Evolutionary conservation across 2,797 vertebrate species (phyloP).

Genomic region (Macropus fuliginosus): DNA sequence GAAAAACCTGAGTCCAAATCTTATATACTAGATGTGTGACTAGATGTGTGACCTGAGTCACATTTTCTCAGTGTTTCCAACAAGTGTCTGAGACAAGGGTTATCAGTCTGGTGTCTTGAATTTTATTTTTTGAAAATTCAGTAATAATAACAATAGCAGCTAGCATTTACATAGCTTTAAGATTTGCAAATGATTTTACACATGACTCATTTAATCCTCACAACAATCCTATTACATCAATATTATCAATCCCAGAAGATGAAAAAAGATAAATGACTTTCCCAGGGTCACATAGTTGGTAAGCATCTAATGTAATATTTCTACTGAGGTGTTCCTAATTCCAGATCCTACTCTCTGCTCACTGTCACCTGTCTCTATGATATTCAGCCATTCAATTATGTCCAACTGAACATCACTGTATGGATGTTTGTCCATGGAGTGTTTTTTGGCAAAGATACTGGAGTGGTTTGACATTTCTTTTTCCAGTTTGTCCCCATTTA

Average conservation of each 20-base stretch:
- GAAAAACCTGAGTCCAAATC: neutral
- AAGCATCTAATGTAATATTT: neutral
- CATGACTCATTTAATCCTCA: neutral
- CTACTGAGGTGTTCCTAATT: neutral
- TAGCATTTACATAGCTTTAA: too few relatives aligned
- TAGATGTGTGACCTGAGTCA: neutral
- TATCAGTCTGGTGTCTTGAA: neutral
- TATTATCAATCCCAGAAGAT: neutral
- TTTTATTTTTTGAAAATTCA: neutral
- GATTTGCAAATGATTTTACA: neutral
- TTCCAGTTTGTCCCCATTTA: neutral
- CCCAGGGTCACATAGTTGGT: neutral
- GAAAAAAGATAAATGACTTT: neutral
- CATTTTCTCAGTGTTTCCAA: neutral
- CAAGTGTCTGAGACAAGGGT: neutral
- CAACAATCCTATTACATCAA: neutral
- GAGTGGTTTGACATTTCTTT: too few relatives aligned
- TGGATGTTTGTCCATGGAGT: neutral
- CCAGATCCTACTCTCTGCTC: neutral
- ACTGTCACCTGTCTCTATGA: neutral
- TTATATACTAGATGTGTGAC: neutral
- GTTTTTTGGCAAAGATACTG: neutral
- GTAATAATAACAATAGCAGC: too few relatives aligned
- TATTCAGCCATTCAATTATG: neutral
- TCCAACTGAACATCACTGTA: neutral